A percentile compares a stretch with the other conserved stretches of the same genome.
phyloP scores from a whole-genome alignment of 2,888 invertebrate species.

The Drosophila quinaria region DNA sequence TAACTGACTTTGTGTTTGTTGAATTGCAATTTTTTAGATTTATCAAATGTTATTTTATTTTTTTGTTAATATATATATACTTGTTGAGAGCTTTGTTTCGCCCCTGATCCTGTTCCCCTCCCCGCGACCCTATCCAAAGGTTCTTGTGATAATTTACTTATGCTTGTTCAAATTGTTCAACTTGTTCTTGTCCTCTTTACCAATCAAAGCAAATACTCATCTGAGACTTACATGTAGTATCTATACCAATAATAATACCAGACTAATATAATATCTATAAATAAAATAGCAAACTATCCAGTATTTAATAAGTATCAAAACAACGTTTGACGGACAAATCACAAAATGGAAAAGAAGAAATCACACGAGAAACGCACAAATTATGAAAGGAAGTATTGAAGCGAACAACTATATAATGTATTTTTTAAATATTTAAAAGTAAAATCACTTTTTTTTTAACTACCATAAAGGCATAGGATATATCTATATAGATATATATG shows the following conservation, averaged over 20 bases:
- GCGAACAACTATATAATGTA: slow-evolving; percentile 53
- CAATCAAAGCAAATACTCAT: slow-evolving; percentile 29
- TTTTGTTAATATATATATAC: slow-evolving; percentile 6
- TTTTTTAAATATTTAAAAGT: slow-evolving; percentile 45
- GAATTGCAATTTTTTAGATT: slow-evolving; percentile 46
- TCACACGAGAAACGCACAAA: slow-evolving; percentile 42
- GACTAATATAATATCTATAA: neutral
- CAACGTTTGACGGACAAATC: slow-evolving; percentile 54
- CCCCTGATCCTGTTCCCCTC: slow-evolving; percentile 11
- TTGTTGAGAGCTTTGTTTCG: slow-evolving; percentile 49
- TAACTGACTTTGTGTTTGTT: slow-evolving; percentile 47
- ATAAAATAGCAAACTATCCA: slow-evolving; percentile 30
- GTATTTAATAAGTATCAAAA: slow-evolving; percentile 51
- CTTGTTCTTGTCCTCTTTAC: slow-evolving; percentile 15
- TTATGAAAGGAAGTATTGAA: slow-evolving; percentile 14
- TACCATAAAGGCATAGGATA: slow-evolving; percentile 65
- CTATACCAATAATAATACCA: slow-evolving; percentile 12
- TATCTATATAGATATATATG: slow-evolving; percentile 20
- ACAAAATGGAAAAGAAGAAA: slow-evolving; percentile 13
- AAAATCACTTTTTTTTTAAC: slow-evolving; percentile 52
- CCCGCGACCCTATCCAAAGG: slow-evolving; percentile 19
- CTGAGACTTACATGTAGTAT: slow-evolving; percentile 36
- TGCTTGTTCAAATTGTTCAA: slow-evolving; percentile 39
- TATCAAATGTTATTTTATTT: slow-evolving; percentile 27
- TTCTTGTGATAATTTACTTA: slow-evolving; percentile 60